Percentiles rank a stretch among this genome's conserved stretches.
These are phyloP conservation scores for Sturnira hondurensis DNA, from an alignment of 2,113 vertebrate genomes.

Conservation along the genomic window DNA sequence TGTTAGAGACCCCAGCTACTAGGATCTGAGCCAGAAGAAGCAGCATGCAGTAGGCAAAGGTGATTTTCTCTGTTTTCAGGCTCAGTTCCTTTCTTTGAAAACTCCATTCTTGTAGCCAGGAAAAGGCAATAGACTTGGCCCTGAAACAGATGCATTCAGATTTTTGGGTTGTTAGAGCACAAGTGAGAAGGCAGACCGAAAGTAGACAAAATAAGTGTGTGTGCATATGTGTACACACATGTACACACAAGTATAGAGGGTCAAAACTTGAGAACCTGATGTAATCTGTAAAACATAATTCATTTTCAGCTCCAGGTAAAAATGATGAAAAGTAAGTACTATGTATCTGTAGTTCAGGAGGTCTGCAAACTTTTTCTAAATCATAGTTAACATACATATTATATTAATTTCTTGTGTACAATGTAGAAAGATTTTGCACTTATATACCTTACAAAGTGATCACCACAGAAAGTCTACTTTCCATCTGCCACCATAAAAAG, in stretches of 20 bases:
- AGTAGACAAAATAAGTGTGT: neutral
- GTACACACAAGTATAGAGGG: neutral
- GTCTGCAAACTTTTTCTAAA: neutral
- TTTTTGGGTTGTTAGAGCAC: neutral
- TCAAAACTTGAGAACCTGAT: neutral
- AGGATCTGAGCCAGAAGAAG: constrained; percentile 15
- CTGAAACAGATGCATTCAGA: neutral
- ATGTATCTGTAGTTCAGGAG: neutral
- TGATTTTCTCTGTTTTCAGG: constrained; percentile 21
- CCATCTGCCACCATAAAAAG: no score
- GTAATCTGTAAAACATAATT: neutral
- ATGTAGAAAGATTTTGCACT: no score
- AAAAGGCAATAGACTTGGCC: neutral
- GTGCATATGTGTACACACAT: neutral
- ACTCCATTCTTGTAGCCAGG: neutral
- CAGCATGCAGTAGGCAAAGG: neutral
- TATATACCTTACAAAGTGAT: no score
- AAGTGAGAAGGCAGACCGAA: neutral
- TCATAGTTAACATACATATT: no score
- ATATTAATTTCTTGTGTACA: no score
- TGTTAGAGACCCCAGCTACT: constrained; percentile 25
- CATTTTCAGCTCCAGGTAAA: neutral
- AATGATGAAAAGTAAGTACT: neutral
- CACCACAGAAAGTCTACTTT: no score
- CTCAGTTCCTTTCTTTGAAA: constrained; percentile 12